Evolutionary conservation across 2,113 vertebrate genomes (phyloP).

Genomic region (Dolichallabes microphthalmus): DNA sequence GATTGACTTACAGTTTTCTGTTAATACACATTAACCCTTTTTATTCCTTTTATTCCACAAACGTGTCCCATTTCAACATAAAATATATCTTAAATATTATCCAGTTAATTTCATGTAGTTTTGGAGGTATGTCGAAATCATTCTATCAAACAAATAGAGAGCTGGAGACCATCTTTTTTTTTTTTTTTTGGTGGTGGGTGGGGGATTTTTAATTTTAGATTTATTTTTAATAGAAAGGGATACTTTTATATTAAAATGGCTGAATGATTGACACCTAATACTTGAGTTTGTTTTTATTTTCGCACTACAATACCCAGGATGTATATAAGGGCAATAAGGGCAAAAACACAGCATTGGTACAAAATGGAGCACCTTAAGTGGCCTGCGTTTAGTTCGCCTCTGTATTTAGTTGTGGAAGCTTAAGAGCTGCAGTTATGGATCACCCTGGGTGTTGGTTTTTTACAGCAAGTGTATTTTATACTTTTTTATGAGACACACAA

Average conservation of each 20-base stretch:
- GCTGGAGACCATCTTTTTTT: too few species aligned
- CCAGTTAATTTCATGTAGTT: too few species aligned
- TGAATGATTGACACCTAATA: neutral
- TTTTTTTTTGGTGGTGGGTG: too few species aligned
- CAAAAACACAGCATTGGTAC: neutral
- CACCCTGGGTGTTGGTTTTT: conserved; percentile 28
- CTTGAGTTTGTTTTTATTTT: neutral
- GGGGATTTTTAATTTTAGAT: neutral
- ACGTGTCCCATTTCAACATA: too few species aligned
- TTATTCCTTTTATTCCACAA: too few species aligned
- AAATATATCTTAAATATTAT: too few species aligned
- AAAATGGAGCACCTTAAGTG: neutral
- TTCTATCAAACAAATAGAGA: too few species aligned
- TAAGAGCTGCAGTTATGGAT: neutral
- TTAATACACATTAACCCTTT: too few species aligned
- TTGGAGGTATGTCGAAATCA: too few species aligned
- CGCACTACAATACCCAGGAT: neutral
- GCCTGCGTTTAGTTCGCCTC: neutral
- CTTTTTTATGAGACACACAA: conserved; percentile 27
- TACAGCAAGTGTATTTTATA: conserved; percentile 27
- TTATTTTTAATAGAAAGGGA: neutral
- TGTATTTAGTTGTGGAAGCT: conserved; percentile 11
- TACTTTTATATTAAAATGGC: neutral
- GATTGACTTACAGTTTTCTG: too few species aligned
- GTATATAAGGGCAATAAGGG: neutral